Evolutionary conservation across 2,888 invertebrate species (phyloP).

Genomic region (Drosophila demipolita): DNA sequence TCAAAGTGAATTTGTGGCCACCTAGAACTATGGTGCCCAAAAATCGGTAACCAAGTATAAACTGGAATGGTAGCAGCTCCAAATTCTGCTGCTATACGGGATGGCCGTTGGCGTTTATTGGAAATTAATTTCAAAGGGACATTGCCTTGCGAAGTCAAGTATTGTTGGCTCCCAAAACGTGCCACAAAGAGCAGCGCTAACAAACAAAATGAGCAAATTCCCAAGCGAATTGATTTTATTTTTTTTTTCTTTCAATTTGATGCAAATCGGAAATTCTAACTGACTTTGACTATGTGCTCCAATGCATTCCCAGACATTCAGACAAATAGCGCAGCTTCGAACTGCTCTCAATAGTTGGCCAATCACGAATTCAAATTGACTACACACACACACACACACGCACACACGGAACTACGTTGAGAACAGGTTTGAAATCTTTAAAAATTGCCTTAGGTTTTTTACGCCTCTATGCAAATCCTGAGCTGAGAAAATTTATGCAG

Average conservation of each 20-base stretch:
- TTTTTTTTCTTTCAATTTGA: constrained; percentile 1
- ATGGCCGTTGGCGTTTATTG: constrained; percentile 28
- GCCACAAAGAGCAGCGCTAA: constrained; percentile 18
- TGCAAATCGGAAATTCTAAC: constrained; percentile 31
- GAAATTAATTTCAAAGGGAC: constrained; percentile 54
- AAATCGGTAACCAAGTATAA: constrained; percentile 25
- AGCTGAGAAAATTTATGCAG: neutral
- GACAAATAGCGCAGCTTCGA: constrained; percentile 14
- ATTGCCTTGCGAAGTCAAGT: constrained; percentile 10
- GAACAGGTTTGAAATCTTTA: constrained; percentile 5
- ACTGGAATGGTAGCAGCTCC: constrained; percentile 2
- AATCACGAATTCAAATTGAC: constrained; percentile 21
- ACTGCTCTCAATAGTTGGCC: constrained; percentile 7
- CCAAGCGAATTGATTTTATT: constrained; percentile 9
- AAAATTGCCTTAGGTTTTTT: constrained; percentile 41
- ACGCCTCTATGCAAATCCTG: constrained; percentile 33
- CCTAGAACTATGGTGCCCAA: constrained; percentile 44
- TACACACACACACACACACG: constrained; percentile 3
- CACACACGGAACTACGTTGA: neutral
- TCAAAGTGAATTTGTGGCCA: constrained; percentile 47
- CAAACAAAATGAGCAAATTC: constrained; percentile 29
- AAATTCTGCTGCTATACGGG: neutral
- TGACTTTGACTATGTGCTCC: constrained; percentile 53
- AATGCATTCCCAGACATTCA: constrained; percentile 51
- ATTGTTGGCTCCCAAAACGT: constrained; percentile 16